These are phyloP conservation scores for Ammodytes dubius DNA, from an alignment of 2,113 vertebrate genomes.

Conservation along the genomic window DNA sequence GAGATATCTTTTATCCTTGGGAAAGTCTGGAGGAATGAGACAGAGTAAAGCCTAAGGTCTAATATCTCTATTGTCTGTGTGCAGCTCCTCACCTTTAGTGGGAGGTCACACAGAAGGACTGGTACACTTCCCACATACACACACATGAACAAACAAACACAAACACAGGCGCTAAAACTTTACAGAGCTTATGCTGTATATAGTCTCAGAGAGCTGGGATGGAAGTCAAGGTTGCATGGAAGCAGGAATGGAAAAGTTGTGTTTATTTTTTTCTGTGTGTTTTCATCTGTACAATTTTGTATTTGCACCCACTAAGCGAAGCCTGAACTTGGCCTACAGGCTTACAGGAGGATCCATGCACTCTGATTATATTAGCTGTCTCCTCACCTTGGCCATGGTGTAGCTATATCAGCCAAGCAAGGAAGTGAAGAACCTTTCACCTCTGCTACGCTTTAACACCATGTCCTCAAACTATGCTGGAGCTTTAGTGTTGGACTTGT, in stretches of 20 bases:
- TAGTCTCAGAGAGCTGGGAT: conserved; percentile 23
- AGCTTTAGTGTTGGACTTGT: conserved; percentile 1
- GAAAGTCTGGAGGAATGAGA: conserved; percentile 52
- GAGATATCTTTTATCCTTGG: conserved; percentile 70
- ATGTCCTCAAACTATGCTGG: background rate
- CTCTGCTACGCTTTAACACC: conserved; percentile 44
- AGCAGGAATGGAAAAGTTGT: conserved; percentile 6
- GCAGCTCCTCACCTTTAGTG: conserved; percentile 32
- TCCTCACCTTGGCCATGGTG: conserved; percentile 54
- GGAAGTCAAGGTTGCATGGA: conserved; percentile 57
- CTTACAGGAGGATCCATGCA: conserved; percentile 24
- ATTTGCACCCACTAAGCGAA: conserved; percentile 16
- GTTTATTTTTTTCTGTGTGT: background rate
- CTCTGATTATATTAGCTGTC: conserved; percentile 57
- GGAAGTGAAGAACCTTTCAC: conserved; percentile 66
- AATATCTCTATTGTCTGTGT: conserved; percentile 58
- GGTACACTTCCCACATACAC: conserved; percentile 10
- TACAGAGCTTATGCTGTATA: conserved; percentile 42
- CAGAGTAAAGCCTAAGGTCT: conserved; percentile 44
- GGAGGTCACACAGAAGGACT: conserved; percentile 44
- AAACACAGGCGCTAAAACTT: conserved; percentile 15
- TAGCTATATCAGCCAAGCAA: conserved; percentile 7
- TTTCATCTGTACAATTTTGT: background rate
- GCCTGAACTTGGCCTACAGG: conserved; percentile 43
- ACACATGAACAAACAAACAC: background rate